Percentiles rank a stretch among this genome's conserved stretches.
phyloP scores from a whole-genome alignment of 2,888 invertebrate genomes.

The Masnerella sp. region DNA sequence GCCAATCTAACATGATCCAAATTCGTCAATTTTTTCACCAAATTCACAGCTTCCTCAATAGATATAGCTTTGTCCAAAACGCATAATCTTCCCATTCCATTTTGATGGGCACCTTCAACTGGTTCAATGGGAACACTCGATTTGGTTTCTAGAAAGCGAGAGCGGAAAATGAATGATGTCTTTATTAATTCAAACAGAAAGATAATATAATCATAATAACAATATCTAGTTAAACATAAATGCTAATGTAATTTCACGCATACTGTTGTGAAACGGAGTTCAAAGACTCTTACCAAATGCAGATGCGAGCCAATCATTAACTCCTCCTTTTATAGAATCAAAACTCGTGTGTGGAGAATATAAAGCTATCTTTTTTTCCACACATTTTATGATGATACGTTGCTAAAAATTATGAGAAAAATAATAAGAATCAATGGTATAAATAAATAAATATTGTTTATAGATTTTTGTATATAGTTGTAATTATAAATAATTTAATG shows the following conservation, averaged over 20 bases:
- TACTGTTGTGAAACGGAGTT: too few relatives aligned
- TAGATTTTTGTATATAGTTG: too few relatives aligned
- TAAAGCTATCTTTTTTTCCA: constrained; percentile 90
- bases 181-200: too few relatives aligned
- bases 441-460: too few relatives aligned
- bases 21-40: constrained; percentile 85
- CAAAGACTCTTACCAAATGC: constrained; percentile 80
- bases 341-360: constrained; percentile 96
- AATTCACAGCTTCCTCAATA: constrained; percentile 82
- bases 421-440: too few relatives aligned
- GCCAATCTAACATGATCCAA: constrained; percentile 87
- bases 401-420: constrained; percentile 85
- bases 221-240: too few relatives aligned
- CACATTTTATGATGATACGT: constrained; percentile 86
- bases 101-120: constrained; percentile 62
- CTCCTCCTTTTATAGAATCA: constrained; percentile 90
- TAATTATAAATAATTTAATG: too few relatives aligned
- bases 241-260: too few relatives aligned
- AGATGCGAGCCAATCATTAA: constrained; percentile 94
- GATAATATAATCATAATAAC: too few relatives aligned
- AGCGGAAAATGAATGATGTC: too few relatives aligned
- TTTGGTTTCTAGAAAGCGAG: constrained; percentile 54
- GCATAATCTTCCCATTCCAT: constrained; percentile 82
- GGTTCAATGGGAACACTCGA: constrained; percentile 70
- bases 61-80: constrained; percentile 79